phyloP scores from a whole-genome alignment of 2,888 invertebrate genomes.

The Loripinus fragilis region DNA sequence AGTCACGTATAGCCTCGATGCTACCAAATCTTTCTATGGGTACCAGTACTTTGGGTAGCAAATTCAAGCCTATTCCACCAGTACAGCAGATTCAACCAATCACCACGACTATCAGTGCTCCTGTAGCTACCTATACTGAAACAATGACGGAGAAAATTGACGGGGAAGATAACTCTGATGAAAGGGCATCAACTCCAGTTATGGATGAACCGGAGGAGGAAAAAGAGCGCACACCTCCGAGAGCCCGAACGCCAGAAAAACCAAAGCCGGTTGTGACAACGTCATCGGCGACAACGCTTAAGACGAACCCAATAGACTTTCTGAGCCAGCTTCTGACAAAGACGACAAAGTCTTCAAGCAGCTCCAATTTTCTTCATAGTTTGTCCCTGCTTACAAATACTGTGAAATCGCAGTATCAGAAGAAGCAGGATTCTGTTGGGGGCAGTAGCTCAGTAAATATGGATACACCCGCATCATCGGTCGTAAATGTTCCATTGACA shows the following conservation, averaged over 20 bases:
- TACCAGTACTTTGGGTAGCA: constrained; percentile 28
- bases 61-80: neutral
- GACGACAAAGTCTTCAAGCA: constrained; percentile 68
- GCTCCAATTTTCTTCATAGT: constrained; percentile 74
- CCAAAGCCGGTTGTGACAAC: constrained; percentile 33
- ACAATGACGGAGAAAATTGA: neutral
- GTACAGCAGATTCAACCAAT: neutral
- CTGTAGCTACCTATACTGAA: neutral
- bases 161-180: neutral
- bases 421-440: constrained; percentile 37
- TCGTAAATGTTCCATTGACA: constrained; percentile 25
- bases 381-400: constrained; percentile 72
- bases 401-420: constrained; percentile 68
- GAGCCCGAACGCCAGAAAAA: constrained; percentile 40
- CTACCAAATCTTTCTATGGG: constrained; percentile 61
- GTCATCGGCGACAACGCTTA: constrained; percentile 40
- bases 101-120: neutral
- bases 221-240: constrained; percentile 43
- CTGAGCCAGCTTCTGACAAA: constrained; percentile 76
- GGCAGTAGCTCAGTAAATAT: neutral
- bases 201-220: constrained; percentile 70
- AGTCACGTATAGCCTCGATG: constrained; percentile 65
- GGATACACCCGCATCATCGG: neutral
- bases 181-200: constrained; percentile 73
- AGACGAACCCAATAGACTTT: constrained; percentile 77